Percentiles rank a stretch among this genome's conserved stretches.
phyloP scores from a whole-genome alignment of 2,113 vertebrate species.

The Xiphophorus couchianus region DNA sequence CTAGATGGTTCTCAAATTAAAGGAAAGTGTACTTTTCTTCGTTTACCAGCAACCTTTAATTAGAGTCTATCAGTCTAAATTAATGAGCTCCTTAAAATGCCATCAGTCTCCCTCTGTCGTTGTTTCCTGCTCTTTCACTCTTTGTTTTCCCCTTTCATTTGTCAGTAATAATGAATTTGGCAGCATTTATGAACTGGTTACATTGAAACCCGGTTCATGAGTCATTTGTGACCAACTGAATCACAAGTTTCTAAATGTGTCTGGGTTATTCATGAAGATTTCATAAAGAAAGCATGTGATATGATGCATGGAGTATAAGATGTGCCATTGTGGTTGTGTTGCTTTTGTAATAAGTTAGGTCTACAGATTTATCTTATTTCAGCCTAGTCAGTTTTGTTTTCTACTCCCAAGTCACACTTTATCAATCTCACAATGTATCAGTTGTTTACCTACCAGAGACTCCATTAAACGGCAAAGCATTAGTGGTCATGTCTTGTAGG shows the following conservation, averaged over 20 bases:
- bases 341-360: background rate
- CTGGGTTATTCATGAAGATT: constrained; percentile 30
- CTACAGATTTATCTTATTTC: background rate
- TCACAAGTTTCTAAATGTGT: constrained; percentile 38
- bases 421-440: no score
- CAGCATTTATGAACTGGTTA: constrained; percentile 56
- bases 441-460: background rate
- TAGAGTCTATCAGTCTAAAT: constrained; percentile 50
- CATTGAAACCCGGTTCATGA: constrained; percentile 38
- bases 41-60: constrained; percentile 31
- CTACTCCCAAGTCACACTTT: no score
- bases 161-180: constrained; percentile 59
- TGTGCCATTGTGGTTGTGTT: no score
- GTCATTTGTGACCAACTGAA: constrained; percentile 64
- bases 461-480: background rate
- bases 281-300: background rate
- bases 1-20: constrained; percentile 12
- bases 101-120: constrained; percentile 32
- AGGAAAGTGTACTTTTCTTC: constrained; percentile 29
- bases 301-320: background rate
- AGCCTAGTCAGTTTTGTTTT: no score
- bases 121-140: constrained; percentile 12
- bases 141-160: constrained; percentile 20
- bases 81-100: constrained; percentile 48
- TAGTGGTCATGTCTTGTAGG: no score